phyloP scores from a whole-genome alignment of 1,140 invertebrate species.

The Papilio helenus region DNA sequence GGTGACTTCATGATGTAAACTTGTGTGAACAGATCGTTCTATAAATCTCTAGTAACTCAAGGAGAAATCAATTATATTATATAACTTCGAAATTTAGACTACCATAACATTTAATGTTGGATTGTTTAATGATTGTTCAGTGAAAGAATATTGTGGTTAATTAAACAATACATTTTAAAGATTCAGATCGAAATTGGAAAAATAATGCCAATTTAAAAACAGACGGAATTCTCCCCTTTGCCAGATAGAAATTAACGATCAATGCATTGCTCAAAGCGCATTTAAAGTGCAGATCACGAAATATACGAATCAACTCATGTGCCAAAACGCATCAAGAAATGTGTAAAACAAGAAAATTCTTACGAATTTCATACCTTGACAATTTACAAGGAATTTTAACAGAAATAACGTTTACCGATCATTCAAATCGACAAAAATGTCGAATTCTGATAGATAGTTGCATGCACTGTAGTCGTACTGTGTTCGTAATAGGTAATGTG shows the following conservation, averaged over 20 bases:
- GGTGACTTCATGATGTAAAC: slow-evolving; percentile 85
- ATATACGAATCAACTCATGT: slow-evolving; percentile 50
- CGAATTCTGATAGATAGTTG: slow-evolving; percentile 60
- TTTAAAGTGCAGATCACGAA: slow-evolving; percentile 65
- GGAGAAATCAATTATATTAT: not conserved
- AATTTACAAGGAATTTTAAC: slow-evolving; percentile 43
- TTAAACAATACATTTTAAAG: not conserved
- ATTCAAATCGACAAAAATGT: slow-evolving; percentile 38
- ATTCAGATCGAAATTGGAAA: not conserved
- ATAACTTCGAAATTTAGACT: not conserved
- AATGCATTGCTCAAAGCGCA: slow-evolving; percentile 57
- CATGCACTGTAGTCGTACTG: slow-evolving; percentile 71
- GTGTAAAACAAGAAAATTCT: slow-evolving; percentile 49
- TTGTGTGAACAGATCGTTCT: not conserved
- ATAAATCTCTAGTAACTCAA: not conserved
- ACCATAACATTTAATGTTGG: not conserved
- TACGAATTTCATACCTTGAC: slow-evolving; percentile 62
- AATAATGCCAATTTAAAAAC: not conserved
- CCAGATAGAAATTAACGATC: not conserved
- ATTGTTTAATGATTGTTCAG: not conserved
- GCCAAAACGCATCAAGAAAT: slow-evolving; percentile 56
- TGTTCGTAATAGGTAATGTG: slow-evolving; percentile 72
- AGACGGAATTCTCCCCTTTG: not conserved
- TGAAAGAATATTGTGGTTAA: not conserved
- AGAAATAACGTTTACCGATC: slow-evolving; percentile 40